phyloP scores from a whole-genome alignment of 1,140 invertebrate species.

The Apis dorsata region DNA sequence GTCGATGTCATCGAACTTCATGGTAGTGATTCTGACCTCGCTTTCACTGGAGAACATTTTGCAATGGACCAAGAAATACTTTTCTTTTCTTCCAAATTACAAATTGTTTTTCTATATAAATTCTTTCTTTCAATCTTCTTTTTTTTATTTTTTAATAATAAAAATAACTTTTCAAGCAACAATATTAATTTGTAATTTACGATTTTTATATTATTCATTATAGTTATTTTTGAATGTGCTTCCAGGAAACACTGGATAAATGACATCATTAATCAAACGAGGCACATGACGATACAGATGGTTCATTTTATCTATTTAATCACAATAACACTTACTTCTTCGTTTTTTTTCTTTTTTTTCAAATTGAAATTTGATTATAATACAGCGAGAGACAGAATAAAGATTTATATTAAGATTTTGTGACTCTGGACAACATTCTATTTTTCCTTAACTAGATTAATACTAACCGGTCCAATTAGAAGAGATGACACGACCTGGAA shows the following conservation, averaged over 20 bases:
- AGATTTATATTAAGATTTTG: conserved; percentile 17
- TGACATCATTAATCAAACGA: conserved; percentile 4
- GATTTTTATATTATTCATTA: background rate
- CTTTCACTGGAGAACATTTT: conserved; percentile 30
- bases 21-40: conserved; percentile 40
- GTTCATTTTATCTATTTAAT: background rate
- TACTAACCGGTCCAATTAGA: conserved; percentile 21
- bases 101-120: no score
- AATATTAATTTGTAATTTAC: background rate
- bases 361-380: background rate
- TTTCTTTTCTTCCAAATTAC: background rate
- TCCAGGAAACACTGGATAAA: background rate
- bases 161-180: background rate
- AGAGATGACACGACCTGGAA: conserved; percentile 55
- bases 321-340: background rate
- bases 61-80: no score
- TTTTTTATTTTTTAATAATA: background rate
- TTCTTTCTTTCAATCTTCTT: background rate
- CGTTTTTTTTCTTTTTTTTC: no score
- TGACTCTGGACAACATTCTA: background rate
- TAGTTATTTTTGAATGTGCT: background rate
- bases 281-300: background rate
- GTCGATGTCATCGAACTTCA: conserved; percentile 55
- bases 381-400: no score
- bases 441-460: conserved; percentile 40